phyloP scores from a whole-genome alignment of 1,140 invertebrate species.

The Drosophila sulfurigaster region DNA sequence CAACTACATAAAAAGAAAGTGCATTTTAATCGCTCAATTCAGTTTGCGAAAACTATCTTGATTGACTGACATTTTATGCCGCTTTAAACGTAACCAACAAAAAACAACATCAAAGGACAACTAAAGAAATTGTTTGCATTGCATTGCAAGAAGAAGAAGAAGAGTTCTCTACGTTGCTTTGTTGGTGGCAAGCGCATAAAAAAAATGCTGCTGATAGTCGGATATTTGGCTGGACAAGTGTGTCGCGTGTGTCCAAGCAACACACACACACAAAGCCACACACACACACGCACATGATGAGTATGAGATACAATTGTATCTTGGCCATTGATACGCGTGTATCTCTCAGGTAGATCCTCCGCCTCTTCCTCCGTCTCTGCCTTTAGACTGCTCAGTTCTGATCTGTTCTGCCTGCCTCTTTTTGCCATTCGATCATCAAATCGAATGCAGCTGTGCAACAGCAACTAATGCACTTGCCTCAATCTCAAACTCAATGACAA shows the following conservation, averaged over 20 bases:
- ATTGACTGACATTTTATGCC: conserved; percentile 58
- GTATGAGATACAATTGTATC: conserved; percentile 71
- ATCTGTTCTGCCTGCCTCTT: too few species aligned
- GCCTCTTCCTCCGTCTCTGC: too few species aligned
- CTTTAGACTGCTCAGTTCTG: too few species aligned
- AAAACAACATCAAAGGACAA: conserved; percentile 31
- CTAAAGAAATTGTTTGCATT: conserved; percentile 50
- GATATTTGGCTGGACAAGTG: conserved; percentile 38
- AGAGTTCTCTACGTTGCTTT: conserved; percentile 20
- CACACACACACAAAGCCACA: conserved; percentile 54
- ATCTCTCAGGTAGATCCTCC: conserved; percentile 39
- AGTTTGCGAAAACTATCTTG: conserved; percentile 34
- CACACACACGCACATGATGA: conserved; percentile 19
- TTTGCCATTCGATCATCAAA: too few species aligned
- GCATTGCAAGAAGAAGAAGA: conserved; percentile 11
- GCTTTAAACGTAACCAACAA: conserved; percentile 52
- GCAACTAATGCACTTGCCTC: conserved; percentile 72
- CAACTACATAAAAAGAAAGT: conserved; percentile 53
- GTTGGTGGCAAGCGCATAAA: conserved; percentile 70
- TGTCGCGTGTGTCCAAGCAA: conserved; percentile 61
- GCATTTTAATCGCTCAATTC: conserved; percentile 61
- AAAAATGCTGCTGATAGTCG: conserved; percentile 14
- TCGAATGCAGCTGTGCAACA: conserved; percentile 46
- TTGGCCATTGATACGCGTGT: conserved; percentile 34
- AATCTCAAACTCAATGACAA: background rate